Evolutionary conservation across 2,888 invertebrate species (phyloP).

Genomic region (Pollenia angustigena): DNA sequence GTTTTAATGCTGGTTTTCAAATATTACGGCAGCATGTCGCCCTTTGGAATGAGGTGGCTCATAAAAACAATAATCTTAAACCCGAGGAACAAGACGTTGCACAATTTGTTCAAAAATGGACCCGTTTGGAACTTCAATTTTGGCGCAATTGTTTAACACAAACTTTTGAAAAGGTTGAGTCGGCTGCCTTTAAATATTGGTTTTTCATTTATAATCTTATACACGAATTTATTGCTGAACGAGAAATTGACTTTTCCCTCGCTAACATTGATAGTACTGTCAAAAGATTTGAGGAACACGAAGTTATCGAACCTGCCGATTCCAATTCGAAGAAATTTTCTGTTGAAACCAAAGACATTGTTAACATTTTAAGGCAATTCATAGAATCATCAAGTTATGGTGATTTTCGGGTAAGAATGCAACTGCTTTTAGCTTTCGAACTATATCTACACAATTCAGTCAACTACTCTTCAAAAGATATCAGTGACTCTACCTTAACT

Average conservation of each 20-base stretch:
- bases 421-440: constrained; percentile 92
- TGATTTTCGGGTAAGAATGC: constrained; percentile 92
- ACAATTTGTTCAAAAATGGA: constrained; percentile 94
- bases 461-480: constrained; percentile 73
- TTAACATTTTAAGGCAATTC: constrained; percentile 90
- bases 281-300: constrained; percentile 79
- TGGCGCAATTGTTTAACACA: constrained; percentile 94
- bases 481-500: background rate
- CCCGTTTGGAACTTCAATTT: constrained; percentile 93
- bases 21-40: constrained; percentile 92
- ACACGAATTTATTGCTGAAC: constrained; percentile 86
- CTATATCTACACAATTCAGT: constrained; percentile 89
- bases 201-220: constrained; percentile 92
- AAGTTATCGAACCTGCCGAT: constrained; percentile 75
- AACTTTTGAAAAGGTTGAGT: constrained; percentile 87
- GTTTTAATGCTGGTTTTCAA: constrained; percentile 96
- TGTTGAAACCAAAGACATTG: constrained; percentile 78
- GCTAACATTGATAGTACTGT: constrained; percentile 78
- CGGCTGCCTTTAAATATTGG: constrained; percentile 94
- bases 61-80: constrained; percentile 92
- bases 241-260: constrained; percentile 77
- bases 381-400: constrained; percentile 93
- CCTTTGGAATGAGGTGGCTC: constrained; percentile 97
- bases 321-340: constrained; percentile 76
- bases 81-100: constrained; percentile 90